Base-by-base conservation (phyloP, 2,888 invertebrate species). In the Bembecia ichneumoniformis region DNA sequence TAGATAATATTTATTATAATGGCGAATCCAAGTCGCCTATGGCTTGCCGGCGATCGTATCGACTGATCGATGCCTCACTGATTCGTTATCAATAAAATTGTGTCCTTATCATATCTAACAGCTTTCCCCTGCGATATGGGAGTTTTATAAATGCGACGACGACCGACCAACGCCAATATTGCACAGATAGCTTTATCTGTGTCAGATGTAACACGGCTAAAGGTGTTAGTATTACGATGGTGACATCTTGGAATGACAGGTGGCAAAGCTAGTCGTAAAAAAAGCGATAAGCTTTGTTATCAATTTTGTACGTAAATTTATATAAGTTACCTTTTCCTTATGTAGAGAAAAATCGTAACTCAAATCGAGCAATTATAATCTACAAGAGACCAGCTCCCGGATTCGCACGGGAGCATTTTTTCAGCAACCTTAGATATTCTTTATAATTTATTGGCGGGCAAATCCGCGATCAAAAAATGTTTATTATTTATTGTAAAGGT, bases 41-140 rank as follows among this genome's bases (percentile, higher is more conserved):
- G 70, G 62, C 72, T 70, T 70, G 64, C 68, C 62, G 55, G 64
- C 73, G 72, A 75, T 76, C 64, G 63, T 75, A 76, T 76, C 82
- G 68, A 82, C 81, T 84, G 82, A 86, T 87, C 84, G 82, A 86
- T 84, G 81, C 67, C 68, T 72, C 74, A 73, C 68, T 67, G 69
- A 64, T 44, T 58, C 68, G 71, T 86, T 87, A 87, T 86, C 86
- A 82, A 83, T 84, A 84, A 82, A 79, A 82, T 82, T 77, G 73
- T 80, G 68, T 70, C 74, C 68, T 86, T 87, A 87, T 86, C 87
- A 86, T 87, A 86, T 86, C 87, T 77, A 74, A 65, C 81, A 83
- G 84, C 84, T 84, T 86, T 86, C 82, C 84, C 82, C 74, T 54
- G 68, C 64, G 82, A 83, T 82, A 82, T 60, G 76, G 74, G 74